Percentiles rank a stretch among this genome's conserved stretches.
Evolutionary conservation across 2,113 vertebrate species (phyloP).

Genomic region (Chrysochloris asiatica): DNA sequence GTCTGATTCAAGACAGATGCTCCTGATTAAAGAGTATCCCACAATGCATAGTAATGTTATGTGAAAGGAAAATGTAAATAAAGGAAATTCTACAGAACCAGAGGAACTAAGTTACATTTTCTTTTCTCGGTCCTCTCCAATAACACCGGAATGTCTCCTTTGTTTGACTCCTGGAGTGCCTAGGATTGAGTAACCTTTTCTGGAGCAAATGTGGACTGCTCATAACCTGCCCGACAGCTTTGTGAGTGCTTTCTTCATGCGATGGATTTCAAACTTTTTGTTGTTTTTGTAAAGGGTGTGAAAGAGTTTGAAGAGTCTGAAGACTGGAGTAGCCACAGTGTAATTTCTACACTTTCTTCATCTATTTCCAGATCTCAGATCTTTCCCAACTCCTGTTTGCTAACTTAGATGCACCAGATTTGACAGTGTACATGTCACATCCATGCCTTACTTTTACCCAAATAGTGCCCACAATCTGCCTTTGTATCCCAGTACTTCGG

Average conservation of each 20-base stretch:
- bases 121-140: neutral
- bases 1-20: neutral
- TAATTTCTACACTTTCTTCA: neutral
- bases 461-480: neutral
- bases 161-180: conserved; percentile 32
- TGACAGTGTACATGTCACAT: neutral
- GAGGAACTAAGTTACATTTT: neutral
- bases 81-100: conserved; percentile 38
- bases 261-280: neutral
- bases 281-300: neutral
- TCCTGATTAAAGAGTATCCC: neutral
- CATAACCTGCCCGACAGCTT: neutral
- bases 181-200: neutral
- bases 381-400: neutral
- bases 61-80: conserved; percentile 50
- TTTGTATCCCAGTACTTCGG: neutral
- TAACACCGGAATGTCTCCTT: conserved; percentile 23
- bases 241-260: neutral
- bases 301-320: neutral
- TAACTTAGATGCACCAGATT: neutral
- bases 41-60: neutral
- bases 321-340: neutral
- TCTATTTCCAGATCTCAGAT: neutral
- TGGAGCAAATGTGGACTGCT: neutral
- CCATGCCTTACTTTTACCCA: neutral